Base-by-base conservation (phyloP, 2,797 vertebrate genomes). In the Aeoliscus strigatus region DNA sequence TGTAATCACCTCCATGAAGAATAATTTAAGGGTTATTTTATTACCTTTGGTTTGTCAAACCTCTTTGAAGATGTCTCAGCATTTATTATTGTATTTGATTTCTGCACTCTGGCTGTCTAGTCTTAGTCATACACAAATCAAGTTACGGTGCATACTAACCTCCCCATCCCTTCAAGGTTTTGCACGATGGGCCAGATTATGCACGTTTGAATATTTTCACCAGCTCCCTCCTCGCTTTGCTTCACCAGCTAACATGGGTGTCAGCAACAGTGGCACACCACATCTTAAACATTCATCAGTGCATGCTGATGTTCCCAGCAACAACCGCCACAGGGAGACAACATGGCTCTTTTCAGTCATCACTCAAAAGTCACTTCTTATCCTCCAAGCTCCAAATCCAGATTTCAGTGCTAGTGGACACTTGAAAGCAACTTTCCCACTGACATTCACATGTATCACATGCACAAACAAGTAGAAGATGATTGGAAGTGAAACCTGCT, bases 201-300 rank as follows among this genome's bases (percentile, higher is more conserved):
- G 47, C 39, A 15, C 27, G 39, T 42, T 23, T 16, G n/a, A 47
- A 51, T 36, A 38, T 47, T 50, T 35, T 6, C 34, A 27, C 18
- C 28, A 25, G 31, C 33, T 18, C 8, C 15, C 15, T 39, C 6
- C 3, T 24, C 3, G 18, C 36, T 50, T 53, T 49, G 38, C 25
- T 3, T 43, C 53, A 25, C 32, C 42, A 53, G 59, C 43, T 27
- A n/a, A 27, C 37, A 40, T 17, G 24, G 34, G 49, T 39, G 50
- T 62, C 42, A 29, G 34, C 40, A 23, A 47, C 45, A 50, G 56
- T 18, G 37, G 37, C 41, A 44, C 17, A 44, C 39, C 31, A 37
- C 36, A 36, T 65, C 47, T 66, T 54, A 67, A 78, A 79, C 68
- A 70, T 73, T 72, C 51, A 71, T 75, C 69, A 63, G 39, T 8